phyloP scores from a whole-genome alignment of 2,113 vertebrate species.

The Heterotilapia buettikoferi region DNA sequence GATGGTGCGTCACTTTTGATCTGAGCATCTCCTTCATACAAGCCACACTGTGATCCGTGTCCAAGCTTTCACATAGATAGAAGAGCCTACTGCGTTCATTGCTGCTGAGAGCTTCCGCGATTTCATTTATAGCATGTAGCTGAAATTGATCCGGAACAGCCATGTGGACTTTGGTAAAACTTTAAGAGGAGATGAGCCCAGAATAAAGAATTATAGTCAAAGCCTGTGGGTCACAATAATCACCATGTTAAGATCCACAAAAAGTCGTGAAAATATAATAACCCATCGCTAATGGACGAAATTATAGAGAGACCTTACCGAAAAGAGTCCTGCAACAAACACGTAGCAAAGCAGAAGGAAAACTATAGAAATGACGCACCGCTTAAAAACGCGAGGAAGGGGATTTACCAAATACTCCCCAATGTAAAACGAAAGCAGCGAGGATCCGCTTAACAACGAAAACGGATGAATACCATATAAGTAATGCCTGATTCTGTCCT shows the following conservation, averaged over 20 bases:
- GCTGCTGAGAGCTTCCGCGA: conserved; percentile 47
- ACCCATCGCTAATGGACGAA: background rate
- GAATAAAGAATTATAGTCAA: background rate
- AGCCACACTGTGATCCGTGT: background rate
- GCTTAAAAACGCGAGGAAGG: rapidly evolving
- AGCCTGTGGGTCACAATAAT: background rate
- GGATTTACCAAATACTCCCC: background rate
- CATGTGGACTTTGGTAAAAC: background rate
- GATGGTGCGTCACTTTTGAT: background rate
- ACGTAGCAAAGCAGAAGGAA: background rate
- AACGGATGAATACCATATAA: background rate
- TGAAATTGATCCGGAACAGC: background rate
- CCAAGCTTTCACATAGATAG: conserved; percentile 54
- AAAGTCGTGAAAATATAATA: background rate
- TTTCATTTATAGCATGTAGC: conserved; percentile 17
- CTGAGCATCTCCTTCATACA: conserved; percentile 31
- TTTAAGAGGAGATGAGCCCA: background rate
- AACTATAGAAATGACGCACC: background rate
- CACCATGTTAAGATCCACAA: background rate
- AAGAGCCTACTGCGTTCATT: conserved; percentile 39
- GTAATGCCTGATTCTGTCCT: background rate
- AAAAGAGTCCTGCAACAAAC: rapidly evolving
- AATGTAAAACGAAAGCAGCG: background rate
- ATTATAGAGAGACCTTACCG: background rate
- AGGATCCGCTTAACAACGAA: background rate